phyloP scores from a whole-genome alignment of 1,140 invertebrate species.

The Hyposmocoma kahamanoa region DNA sequence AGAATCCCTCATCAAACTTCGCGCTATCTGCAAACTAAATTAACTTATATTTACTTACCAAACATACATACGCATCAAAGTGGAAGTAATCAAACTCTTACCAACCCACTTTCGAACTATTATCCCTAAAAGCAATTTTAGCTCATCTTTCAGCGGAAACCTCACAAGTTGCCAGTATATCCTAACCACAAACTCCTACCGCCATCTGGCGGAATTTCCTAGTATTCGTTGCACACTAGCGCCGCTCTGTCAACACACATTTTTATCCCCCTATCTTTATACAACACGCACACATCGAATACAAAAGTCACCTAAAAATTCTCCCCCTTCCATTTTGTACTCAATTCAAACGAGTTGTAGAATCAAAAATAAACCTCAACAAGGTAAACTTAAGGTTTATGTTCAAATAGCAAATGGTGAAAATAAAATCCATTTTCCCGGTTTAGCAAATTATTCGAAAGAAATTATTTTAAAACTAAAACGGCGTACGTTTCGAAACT shows the following conservation, averaged over 20 bases:
- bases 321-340: too few relatives aligned
- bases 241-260: slow-evolving; percentile 34
- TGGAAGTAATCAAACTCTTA: neutral
- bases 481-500: slow-evolving; percentile 7
- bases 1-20: too few relatives aligned
- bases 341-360: too few relatives aligned
- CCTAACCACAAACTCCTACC: slow-evolving; percentile 26
- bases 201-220: slow-evolving; percentile 43
- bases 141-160: slow-evolving; percentile 24
- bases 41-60: too few relatives aligned
- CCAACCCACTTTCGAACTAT: slow-evolving; percentile 7
- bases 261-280: slow-evolving; percentile 24
- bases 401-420: slow-evolving; percentile 4
- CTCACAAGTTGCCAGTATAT: slow-evolving; percentile 10
- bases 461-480: neutral
- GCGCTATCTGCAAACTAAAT: too few relatives aligned
- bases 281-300: slow-evolving; percentile 29
- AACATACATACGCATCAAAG: neutral
- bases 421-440: slow-evolving; percentile 16
- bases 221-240: slow-evolving; percentile 42
- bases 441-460: neutral
- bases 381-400: neutral
- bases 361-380: slow-evolving; percentile 20
- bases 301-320: slow-evolving; percentile 51
- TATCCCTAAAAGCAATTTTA: slow-evolving; percentile 26